Evolutionary conservation across 2,113 vertebrate genomes (phyloP).

Genomic region (Symphodus melops): DNA sequence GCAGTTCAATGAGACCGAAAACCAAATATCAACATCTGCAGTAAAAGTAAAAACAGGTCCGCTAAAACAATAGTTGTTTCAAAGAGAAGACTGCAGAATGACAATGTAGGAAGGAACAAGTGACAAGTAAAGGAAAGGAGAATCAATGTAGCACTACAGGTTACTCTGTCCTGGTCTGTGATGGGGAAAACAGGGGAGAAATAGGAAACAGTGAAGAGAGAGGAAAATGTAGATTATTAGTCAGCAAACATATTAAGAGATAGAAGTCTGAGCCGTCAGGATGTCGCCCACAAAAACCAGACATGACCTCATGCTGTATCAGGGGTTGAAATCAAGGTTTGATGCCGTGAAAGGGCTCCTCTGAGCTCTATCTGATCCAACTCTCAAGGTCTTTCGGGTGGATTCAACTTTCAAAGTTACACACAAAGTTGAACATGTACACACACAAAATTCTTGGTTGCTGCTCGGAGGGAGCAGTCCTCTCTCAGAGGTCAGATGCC

Average conservation of each 20-base stretch:
- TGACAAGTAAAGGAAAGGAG: background rate
- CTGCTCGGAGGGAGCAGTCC: constrained; percentile 43
- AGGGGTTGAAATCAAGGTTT: background rate
- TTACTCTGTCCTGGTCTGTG: background rate
- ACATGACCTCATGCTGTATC: constrained; percentile 60
- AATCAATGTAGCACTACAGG: background rate
- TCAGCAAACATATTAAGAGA: constrained; percentile 11
- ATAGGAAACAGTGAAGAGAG: background rate
- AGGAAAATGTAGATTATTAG: background rate
- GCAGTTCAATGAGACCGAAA: constrained; percentile 19
- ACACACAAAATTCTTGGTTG: constrained; percentile 11
- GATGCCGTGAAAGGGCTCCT: constrained; percentile 16
- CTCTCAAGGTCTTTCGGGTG: background rate
- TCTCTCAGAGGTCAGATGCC: constrained; percentile 45
- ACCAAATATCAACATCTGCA: constrained; percentile 8
- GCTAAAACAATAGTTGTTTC: background rate
- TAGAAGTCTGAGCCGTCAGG: constrained; percentile 17
- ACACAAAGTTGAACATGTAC: background rate
- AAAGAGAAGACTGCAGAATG: background rate
- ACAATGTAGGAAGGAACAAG: no score
- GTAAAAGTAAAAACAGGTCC: background rate
- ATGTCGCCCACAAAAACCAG: constrained; percentile 37
- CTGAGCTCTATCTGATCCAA: background rate
- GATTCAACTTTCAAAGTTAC: background rate
- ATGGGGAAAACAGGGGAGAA: background rate